Percentiles rank a stretch among this genome's conserved stretches.
phyloP scores from a whole-genome alignment of 2,113 vertebrate species.

The Rhea americana region DNA sequence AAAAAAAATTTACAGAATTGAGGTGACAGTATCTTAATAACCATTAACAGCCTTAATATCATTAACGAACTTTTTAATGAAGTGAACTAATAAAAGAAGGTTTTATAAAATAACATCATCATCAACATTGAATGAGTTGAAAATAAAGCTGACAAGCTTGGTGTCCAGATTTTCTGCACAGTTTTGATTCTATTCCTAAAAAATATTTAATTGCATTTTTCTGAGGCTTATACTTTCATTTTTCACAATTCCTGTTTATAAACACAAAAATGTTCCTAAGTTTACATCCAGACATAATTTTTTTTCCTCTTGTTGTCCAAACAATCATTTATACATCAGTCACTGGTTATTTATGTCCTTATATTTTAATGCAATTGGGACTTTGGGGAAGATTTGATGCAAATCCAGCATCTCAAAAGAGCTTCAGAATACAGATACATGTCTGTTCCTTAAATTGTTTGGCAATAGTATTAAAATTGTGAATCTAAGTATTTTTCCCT shows the following conservation, averaged over 20 bases:
- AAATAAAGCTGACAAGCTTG: neutral
- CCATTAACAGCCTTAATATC: neutral
- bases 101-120: neutral
- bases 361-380: neutral
- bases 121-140: neutral
- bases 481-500: neutral
- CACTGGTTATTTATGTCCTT: neutral
- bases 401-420: constrained; percentile 26
- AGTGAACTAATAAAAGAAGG: neutral
- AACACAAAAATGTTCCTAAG: neutral
- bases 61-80: neutral
- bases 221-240: neutral
- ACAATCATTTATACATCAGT: neutral
- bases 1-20: neutral
- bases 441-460: neutral
- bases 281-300: neutral
- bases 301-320: neutral
- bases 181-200: neutral
- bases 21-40: constrained; percentile 29
- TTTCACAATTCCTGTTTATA: neutral
- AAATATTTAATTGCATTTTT: neutral
- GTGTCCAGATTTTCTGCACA: neutral
- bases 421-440: constrained; percentile 7
- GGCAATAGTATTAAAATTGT: neutral
- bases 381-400: neutral